Base-by-base conservation (phyloP, 2,113 vertebrate genomes). In the Osmerus eperlanus region DNA sequence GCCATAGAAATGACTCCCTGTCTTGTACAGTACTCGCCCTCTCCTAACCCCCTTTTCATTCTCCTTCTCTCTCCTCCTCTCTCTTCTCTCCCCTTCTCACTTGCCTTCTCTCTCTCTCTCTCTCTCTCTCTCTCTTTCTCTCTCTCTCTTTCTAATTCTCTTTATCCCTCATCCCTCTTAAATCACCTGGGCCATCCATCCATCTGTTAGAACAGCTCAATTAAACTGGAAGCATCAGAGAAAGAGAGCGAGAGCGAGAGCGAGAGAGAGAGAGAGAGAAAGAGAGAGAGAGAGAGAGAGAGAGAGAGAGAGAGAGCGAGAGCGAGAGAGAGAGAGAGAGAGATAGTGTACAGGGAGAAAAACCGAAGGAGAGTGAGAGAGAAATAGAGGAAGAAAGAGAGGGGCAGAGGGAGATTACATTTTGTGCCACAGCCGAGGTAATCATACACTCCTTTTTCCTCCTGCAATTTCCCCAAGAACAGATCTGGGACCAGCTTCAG, bases 131-230 rank as follows among this genome's bases (percentile, higher is more conserved):
- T 18, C 15, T 36, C 32, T 25, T 18, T 41, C 62, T 64, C 62
- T 15, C 52, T 53, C 52, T 15, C 23, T 23, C 23, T 23, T 23
- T 15, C 75, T 62, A 29, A 9, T 36, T 76, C 54, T 9, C 59
- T 23, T 29, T 21, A 65, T 67, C 60, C 71, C 66, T 62, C 68
- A 60, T 75, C 72, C 61, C 64, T 77, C 61, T 53, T 81, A 77
- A 81, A 75, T 81, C 79, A 77, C 65, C 74, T 60, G 52, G 64
- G 47, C 70, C 52, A 52, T 78, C 71, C 65, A 47, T 68, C 78
- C 70, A 61, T 73, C 73, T 72, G 66, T 67, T 67, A 51, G 23
- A 68, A 78, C 71, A 60, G 67, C 78, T 81, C 78, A 78, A 81
- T 81, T 81, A 81, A 81, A 83, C 18, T 52, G 4, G 36, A 56